Evolutionary conservation across 2,888 invertebrate genomes (phyloP), one percentile per base, ranked within the genome.

Genomic region (Linnaemya vulpina): DNA sequence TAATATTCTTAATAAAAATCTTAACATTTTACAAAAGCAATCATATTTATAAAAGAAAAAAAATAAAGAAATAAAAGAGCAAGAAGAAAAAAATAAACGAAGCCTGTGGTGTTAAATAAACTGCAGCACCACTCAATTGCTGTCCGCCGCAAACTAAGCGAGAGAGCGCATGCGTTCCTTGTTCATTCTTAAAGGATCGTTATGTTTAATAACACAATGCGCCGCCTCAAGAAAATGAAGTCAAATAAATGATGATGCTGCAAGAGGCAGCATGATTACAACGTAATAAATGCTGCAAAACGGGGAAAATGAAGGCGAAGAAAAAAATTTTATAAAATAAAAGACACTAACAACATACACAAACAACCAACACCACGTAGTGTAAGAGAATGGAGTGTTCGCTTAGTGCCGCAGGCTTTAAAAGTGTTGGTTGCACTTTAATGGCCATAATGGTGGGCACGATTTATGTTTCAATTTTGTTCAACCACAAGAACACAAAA

Each of bases 401-500:
- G 86, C 79, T 82, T 79, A 73, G 73, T 86, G 86, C 79, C 83
- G 79, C 79, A 76, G 85, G 85, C 85, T 8, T 85, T 70, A 82
- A 82, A 85, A 85, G 85, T 85, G 85, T 85, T 85, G 85, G 86
- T 83, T 84, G 74, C 84, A 80, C 80, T 88, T 89, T 89, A 90
- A 91, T 91, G 88, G 89, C 90, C 90, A 90, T 91, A 90, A 91
- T 91, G 90, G 87, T 86, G 87, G 87, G 88, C 88, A 88, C 88
- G 88, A 88, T 88, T 88, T 88, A 88, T 88, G 88, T 91, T 91
- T 91, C 91, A 91, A 91, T 91, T 91, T 91, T 89, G 90, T 85
- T 85, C 51, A 85, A 82, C 85, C 71, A 58, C 90, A 89, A 38
- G 46, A 76, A 38, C 60, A 85, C 63, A 78, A 77, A 90, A 68